Base-by-base conservation (phyloP, 1,140 invertebrate genomes). In the Drosophila tsacasi region DNA sequence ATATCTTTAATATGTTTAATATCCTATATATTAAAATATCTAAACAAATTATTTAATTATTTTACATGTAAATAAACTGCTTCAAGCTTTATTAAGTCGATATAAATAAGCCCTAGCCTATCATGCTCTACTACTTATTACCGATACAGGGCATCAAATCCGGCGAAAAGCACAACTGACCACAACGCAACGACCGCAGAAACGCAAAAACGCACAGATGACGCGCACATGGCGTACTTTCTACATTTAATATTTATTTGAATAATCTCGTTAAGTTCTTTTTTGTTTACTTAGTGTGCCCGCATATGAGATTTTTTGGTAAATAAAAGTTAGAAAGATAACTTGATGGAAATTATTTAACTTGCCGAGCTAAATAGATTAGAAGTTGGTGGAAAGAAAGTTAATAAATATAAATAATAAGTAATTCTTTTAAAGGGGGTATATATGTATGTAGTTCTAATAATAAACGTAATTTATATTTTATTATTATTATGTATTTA, bases 171-270 rank as follows among this genome's bases (percentile, higher is more conserved):
- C 40, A 50, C 12, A 8, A 32, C 9, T 21, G 35, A 46, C 30
- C 37, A 9, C 23, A 39, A 39, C 21, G 21, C 15, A 17, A 32
- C 44, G 19, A 44, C 39, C 55, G 13, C 42, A 55, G n/a, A n/a
- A 15, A 52, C n/a, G n/a, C n/a, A 30, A 30, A 30, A 35, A 44
- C 23, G 17, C 32, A n/a, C 71, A 62, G 61, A 61, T 59, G 55
- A 44, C 52, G 59, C 62, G 78, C 63, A 76, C 68, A 76, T 64
- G 73, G 63, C 64, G 55, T 23, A 44, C 54, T 55, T 39, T 23
- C 15, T 55, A 55, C 47, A 57, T 62, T 63, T 75, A 47, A 55
- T 82, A 65, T 77, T 82, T 81, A 81, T 77, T 82, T 82, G 67
- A 81, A 81, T 81, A 76, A 72, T 37, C 50, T 72, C 71, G 44